Conservation (phyloP, 1,140 invertebrate genomes). For the Eupeodes corollae region DNA sequence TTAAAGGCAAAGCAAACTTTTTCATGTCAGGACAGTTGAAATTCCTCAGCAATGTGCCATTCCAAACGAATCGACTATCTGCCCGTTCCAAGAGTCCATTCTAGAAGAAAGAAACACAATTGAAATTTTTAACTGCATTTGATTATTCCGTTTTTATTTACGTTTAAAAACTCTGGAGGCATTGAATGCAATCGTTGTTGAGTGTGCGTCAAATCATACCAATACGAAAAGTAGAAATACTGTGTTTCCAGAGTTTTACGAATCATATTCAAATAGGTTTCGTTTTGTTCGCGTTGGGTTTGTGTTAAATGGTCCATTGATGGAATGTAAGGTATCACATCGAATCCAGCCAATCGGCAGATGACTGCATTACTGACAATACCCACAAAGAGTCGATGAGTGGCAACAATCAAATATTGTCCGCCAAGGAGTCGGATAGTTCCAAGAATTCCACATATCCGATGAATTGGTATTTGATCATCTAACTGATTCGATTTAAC, state of each 20-base stretch:
- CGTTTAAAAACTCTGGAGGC: constrained; percentile 71
- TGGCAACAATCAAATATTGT: constrained; percentile 82
- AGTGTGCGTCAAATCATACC: constrained; percentile 87
- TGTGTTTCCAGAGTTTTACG: constrained; percentile 65
- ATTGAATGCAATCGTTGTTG: constrained; percentile 82
- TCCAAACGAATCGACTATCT: constrained; percentile 89
- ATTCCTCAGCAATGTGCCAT: constrained; percentile 64
- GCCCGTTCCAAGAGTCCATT: constrained; percentile 62
- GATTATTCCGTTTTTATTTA: constrained; percentile 20
- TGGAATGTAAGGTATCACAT: constrained; percentile 77
- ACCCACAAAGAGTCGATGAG: constrained; percentile 72
- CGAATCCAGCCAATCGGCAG: constrained; percentile 70
- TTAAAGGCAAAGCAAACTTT: constrained; percentile 73
- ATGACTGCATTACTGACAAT: constrained; percentile 75
- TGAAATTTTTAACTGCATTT: neutral
- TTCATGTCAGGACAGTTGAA: constrained; percentile 55
- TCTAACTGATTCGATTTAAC: constrained; percentile 19
- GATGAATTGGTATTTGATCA: constrained; percentile 43
- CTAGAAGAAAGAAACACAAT: constrained; percentile 30
- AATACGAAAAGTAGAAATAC: constrained; percentile 84
- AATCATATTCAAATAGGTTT: constrained; percentile 69
- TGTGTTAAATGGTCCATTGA: constrained; percentile 75
- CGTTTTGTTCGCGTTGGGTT: constrained; percentile 65
- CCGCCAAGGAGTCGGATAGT: constrained; percentile 76
- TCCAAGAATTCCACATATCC: constrained; percentile 84